phyloP scores from a whole-genome alignment of 2,888 invertebrate species.

The Hydriomena furcata region DNA sequence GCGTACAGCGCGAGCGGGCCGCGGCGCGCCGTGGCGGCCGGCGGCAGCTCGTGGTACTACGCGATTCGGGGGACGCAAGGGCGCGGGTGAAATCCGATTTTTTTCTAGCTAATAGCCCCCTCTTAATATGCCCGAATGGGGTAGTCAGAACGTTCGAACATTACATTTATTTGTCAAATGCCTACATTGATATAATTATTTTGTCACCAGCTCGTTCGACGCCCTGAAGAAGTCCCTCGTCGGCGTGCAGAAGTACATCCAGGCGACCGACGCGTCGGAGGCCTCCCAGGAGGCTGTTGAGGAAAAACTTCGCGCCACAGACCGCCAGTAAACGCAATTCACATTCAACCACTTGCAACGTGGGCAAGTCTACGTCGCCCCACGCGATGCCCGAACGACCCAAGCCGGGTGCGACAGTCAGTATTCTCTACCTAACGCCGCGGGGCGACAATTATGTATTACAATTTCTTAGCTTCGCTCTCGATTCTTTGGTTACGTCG shows the following conservation, averaged over 20 bases:
- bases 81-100: no score
- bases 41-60: no score
- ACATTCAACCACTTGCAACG: conserved; percentile 30
- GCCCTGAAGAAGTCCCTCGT: conserved; percentile 98
- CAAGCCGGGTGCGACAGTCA: conserved; percentile 15
- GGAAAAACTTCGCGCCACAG: conserved; percentile 96
- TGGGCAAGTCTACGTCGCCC: conserved; percentile 19
- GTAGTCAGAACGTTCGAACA: no score
- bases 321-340: conserved; percentile 90
- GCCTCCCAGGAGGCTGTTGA: conserved; percentile 96
- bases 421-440: conserved; percentile 20
- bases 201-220: conserved; percentile 93
- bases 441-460: conserved; percentile 18
- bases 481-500: conserved; percentile 31
- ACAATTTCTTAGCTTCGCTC: conserved; percentile 30
- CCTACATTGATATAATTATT: no score
- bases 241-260: conserved; percentile 98
- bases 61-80: no score
- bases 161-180: no score
- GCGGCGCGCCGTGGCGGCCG: no score
- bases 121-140: no score
- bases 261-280: conserved; percentile 97
- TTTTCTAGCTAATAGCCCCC: no score
- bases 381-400: not conserved
- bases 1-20: no score